Evolutionary conservation across 2,888 invertebrate genomes (phyloP), one percentile per base, ranked within the genome.

Genomic region (Caenorhabditis angaria): DNA sequence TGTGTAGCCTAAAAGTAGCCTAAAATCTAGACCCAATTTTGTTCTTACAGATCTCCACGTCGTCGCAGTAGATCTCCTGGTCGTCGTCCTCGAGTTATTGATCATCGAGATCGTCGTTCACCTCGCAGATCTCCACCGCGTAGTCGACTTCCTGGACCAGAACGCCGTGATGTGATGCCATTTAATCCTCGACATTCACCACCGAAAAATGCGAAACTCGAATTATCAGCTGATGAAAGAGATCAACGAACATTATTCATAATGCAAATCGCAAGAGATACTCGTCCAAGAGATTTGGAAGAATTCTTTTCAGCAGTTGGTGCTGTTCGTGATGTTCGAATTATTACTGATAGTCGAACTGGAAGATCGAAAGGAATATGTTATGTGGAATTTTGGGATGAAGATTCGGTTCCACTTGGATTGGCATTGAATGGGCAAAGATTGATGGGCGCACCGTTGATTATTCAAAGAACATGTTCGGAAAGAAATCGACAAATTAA

Each of bases 231-330:
- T 0, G 99, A 99, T 89, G 99, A 99, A 89, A 91, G 97, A 73
- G 99, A 99, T 91, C 93, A 95, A n/a, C 91, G 99, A 47, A 99
- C 99, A 54, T 94, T 99, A 5, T 97, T 99, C 89, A 96, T 96
- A 88, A 97, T 99, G 94, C 99, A 85, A 76, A 79, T 85, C 24
- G 83, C 85, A 6, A 68, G 86, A 41, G 77, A 80, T 47, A 86
- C 86, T 1, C 79, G 84, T 8, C 84, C 86, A 1, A 75, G 83
- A 6, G 86, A 86, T 59, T 75, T 86, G 41, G 86, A 99, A 89
- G 97, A 99, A 89, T 99, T 99, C 89, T 99, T 99, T 89, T 95
- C 95, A 29, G 94, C 96, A 72, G 97, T 99, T 70, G 99, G 99
- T 54, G 96, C 96, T 91, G 91, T 91, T 14, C 92, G 95, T 83